phyloP scores from a whole-genome alignment of 2,797 vertebrate species.

The Spatula versicolor region DNA sequence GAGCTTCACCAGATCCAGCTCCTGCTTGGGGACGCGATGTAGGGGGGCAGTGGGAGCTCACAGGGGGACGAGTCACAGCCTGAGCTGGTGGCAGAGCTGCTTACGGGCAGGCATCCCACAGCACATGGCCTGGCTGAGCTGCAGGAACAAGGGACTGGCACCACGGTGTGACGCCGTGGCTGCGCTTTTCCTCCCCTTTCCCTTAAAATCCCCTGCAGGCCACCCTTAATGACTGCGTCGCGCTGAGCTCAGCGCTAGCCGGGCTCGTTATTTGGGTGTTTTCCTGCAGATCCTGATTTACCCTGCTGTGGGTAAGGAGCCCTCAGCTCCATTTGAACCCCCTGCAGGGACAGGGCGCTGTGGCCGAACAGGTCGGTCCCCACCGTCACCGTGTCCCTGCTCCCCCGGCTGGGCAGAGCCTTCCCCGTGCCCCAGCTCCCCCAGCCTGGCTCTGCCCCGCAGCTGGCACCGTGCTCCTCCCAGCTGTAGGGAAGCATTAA shows the following conservation, averaged over 20 bases:
- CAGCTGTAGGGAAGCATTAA: background rate
- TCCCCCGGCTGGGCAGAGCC: background rate
- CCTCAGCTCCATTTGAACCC: background rate
- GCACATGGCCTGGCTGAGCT: background rate
- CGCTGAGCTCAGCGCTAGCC: background rate
- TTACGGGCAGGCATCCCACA: no score
- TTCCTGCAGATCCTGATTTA: background rate
- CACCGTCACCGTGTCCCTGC: fast-evolving
- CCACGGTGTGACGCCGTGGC: background rate
- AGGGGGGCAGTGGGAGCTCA: no score
- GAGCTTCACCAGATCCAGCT: background rate
- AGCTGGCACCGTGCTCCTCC: background rate
- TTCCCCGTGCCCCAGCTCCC: background rate
- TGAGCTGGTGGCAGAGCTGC: no score
- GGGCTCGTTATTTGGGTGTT: background rate
- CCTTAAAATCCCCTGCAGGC: background rate
- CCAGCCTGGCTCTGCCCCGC: background rate
- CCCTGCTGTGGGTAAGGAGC: background rate
- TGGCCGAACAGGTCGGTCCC: background rate
- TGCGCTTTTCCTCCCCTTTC: background rate
- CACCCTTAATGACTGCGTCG: no score
- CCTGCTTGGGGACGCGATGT: fast-evolving
- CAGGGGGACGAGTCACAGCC: no score
- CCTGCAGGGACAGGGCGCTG: background rate
- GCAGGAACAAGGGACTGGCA: no score